Base-by-base conservation (phyloP, 2,113 vertebrate species). In the Rhinopomastus cyanomelas region DNA sequence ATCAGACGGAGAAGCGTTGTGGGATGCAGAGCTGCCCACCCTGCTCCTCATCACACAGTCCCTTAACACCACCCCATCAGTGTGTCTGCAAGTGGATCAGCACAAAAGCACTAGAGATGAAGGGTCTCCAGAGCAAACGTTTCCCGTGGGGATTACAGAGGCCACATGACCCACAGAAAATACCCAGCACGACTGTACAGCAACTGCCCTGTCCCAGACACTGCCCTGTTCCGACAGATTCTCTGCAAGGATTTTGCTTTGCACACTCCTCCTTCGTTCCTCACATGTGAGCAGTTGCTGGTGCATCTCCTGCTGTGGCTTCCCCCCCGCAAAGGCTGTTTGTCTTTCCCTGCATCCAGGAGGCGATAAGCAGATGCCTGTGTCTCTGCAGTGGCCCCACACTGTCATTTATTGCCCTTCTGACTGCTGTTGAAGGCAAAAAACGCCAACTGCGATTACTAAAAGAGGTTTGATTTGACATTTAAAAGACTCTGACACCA, bases 51-150 rank as follows among this genome's bases (percentile, higher is more conserved):
- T 23, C 39, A 53, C 3, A 18, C 6, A 66, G 46, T 2, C 20
- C 42, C 46, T n/a, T 1, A 1, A 12, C 36, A 49, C 17, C 1
- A 0, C 12, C 34, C 27, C 0, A 1, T 72, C 4, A 1, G 25
- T 0, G 1, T 0, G 1, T 16, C 79, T 46, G 65, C 30, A 25
- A 32, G 23, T 3, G 42, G 52, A 51, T 69, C 29, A 37, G 34
- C 52, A 81, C 71, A 55, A 68, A 72, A 82, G 49, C 72, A 48
- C 32, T 1, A 2, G 46, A 30, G 62, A 61, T 2, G 30, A 94
- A 61, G 66, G 42, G 57, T 36, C 59, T 62, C 55, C 3, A 15
- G 34, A 4, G 2, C 18, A 21, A 15, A 17, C 9, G 1, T 25
- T 87, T 84, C 59, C 66, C 21, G 1, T 52, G 61, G 34, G 56